Evolutionary conservation across 2,888 invertebrate genomes (phyloP).

Genomic region (Neoascia interrupta): DNA sequence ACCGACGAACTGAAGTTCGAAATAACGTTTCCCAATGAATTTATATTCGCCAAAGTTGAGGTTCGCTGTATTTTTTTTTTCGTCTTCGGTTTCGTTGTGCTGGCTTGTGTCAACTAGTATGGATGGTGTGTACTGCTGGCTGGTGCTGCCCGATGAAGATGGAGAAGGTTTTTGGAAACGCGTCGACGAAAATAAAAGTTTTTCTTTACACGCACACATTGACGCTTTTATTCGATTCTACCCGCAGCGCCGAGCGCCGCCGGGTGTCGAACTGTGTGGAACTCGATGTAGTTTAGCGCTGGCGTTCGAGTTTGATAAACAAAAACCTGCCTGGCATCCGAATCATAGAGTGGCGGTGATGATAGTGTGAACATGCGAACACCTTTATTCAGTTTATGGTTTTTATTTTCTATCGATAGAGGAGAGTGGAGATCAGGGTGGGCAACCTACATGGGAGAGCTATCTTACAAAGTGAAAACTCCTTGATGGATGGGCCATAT

Average conservation of each 20-base stretch:
- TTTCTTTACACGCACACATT: constrained; percentile 19
- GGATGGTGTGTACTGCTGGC: constrained; percentile 13
- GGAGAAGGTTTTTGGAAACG: constrained; percentile 58
- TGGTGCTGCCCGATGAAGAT: constrained; percentile 1
- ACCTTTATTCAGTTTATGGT: no score
- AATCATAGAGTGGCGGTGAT: constrained; percentile 38
- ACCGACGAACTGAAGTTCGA: constrained; percentile 67
- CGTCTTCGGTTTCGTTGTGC: not conserved
- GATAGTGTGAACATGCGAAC: not conserved
- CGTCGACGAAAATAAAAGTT: constrained; percentile 19
- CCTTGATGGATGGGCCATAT: constrained; percentile 23
- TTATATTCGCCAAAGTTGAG: constrained; percentile 65
- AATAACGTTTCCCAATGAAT: constrained; percentile 63
- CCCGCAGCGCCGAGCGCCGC: not conserved
- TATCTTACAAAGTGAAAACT: constrained; percentile 53
- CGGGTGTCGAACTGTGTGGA: constrained; percentile 4
- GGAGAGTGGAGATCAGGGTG: not conserved
- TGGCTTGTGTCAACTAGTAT: constrained; percentile 53
- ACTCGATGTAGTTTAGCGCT: constrained; percentile 18
- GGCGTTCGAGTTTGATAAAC: constrained; percentile 25
- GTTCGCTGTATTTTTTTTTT: constrained; percentile 15
- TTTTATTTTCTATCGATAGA: no score
- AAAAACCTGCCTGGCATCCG: constrained; percentile 56
- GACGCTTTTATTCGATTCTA: constrained; percentile 29
- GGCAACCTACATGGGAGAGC: no score